Evolutionary conservation across 1,140 invertebrate species (phyloP), one percentile per base, ranked within the genome.

Genomic region (Mactra quadrangularis): DNA sequence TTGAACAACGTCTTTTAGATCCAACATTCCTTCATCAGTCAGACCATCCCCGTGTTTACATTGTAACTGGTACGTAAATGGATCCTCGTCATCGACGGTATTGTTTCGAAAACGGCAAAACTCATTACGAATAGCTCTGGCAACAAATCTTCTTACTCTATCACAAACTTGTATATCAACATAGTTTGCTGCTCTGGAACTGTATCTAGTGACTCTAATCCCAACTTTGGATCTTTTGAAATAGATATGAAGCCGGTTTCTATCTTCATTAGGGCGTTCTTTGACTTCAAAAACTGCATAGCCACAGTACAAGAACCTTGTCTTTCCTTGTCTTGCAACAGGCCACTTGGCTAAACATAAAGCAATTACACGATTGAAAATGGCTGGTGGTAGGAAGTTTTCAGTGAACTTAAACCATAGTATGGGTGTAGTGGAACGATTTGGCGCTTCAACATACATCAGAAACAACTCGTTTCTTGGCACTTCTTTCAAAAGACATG

Each of bases 311-410:
- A 78, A 15, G 66, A 78, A 45, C 35, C 22, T 66, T 6, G n/a
- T 38, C 52, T 78, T 78, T 15, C 75, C 75, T 68, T 78, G 75
- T 27, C 60, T 52, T 22, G 59, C 62, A 22, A 66, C 22, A 22
- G 62, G 75, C 72, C 60, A 78, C 33, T 50, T 78, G 0, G 59
- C 75, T 0, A 78, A n/a, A 57, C 75, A 78, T 3, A 78, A 17
- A 1, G 75, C 60, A 0, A 78, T 38, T 6, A 78, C 33, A 2
- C 75, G n/a, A 33, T 78, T 78, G 50, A 78, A 78, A 41, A 78
- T 19, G 6, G 75, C 75, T n/a, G 75, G 75, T 38, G 75, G 75
- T 6, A 78, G 62, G 29, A 78, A 78, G 27, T 59, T 57, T 29
- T 68, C 62, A 22, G 25, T 64, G 33, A 78, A 78, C 7, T 38